These are phyloP conservation scores for Mylabris sibirica DNA, from an alignment of 2,888 invertebrate genomes.

Conservation along the genomic window DNA sequence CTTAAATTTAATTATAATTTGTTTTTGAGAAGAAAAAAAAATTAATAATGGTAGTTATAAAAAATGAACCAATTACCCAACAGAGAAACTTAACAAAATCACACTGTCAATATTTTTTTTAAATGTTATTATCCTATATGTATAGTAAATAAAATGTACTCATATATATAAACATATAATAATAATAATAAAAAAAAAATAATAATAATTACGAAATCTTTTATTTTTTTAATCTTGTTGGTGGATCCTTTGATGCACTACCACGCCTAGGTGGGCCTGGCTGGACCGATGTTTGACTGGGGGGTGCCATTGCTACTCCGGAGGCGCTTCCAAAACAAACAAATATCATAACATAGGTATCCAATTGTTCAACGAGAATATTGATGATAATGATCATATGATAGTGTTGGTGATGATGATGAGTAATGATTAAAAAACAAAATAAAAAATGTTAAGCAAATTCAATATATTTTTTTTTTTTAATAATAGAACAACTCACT, in stretches of 20 bases:
- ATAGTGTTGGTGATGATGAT: conserved; percentile 27
- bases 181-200: conserved; percentile 22
- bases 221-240: conserved; percentile 57
- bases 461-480: conserved; percentile 18
- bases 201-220: conserved; percentile 13
- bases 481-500: conserved; percentile 57
- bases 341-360: conserved; percentile 60
- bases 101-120: conserved; percentile 38
- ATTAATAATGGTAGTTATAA: conserved; percentile 32
- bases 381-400: conserved; percentile 27
- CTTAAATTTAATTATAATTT: conserved; percentile 23
- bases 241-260: conserved; percentile 60
- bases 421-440: conserved; percentile 35
- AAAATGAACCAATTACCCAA: conserved; percentile 41
- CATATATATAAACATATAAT: not conserved
- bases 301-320: conserved; percentile 65
- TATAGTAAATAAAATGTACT: conserved; percentile 3
- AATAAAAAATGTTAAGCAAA: conserved; percentile 24
- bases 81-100: conserved; percentile 48
- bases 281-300: conserved; percentile 66
- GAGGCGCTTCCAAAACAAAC: conserved; percentile 64
- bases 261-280: conserved; percentile 68
- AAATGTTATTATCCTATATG: conserved; percentile 17
- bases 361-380: conserved; percentile 38
- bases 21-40: conserved; percentile 32